Base-by-base conservation (phyloP, 2,797 vertebrate species). In the Tangara arthus region DNA sequence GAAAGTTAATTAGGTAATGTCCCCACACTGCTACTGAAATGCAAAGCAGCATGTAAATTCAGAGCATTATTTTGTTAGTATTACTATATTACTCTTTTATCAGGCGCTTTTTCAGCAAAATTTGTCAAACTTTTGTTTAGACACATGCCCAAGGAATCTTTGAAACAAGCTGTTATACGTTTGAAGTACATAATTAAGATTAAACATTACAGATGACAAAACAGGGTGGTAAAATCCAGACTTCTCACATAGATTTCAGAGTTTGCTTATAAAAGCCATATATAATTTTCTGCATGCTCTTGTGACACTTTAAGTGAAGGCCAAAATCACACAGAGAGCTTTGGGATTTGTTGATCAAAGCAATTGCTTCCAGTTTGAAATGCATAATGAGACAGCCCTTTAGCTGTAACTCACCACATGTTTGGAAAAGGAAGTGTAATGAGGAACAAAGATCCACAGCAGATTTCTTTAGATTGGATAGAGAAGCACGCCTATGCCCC, bases 311-410 rank as follows among this genome's bases (percentile, higher is more conserved):
- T 53, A 82, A 90, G 12, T 28, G 46, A 89, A 94, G 76, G 56
- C 63, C 59, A 93, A 81, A 89, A 69, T 82, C 83, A 91, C 69
- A 79, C 30, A 66, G 44, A 60, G 53, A 87, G 28, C 72, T 95
- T 71, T 56, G 65, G 72, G 22, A 57, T 86, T 86, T 64, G 44
- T 73, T 90, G 85, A 93, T 95, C 85, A 94, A 95, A 95, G 64
- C 53, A 82, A 59, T 89, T 92, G 7, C 63, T 91, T 91, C 63
- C 52, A 84, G 63, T 86, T 80, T 90, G 78, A 94, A 90, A 93
- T 88, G 52, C 42, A 77, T 69, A 90, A 85, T 59, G 76, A 93
- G 55, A 79, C 42, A 86, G n/a, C 14, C 16, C 22, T 72, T 27
- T 72, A 39, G 8, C 70, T 80, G 47, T 53, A 82, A 41, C 30